Conservation (phyloP, 2,888 invertebrate genomes). For the Melinaea menophilus region DNA sequence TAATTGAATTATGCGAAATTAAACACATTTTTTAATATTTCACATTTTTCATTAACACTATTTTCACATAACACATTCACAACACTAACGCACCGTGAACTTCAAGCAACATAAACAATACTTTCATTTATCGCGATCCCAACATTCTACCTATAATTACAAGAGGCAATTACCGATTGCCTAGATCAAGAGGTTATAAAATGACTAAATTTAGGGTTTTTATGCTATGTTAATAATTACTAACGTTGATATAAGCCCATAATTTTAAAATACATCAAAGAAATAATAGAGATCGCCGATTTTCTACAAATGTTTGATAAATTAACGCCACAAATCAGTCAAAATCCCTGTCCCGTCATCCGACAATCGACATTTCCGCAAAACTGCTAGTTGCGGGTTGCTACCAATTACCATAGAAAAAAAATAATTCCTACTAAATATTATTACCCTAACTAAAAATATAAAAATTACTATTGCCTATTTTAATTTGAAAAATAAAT, state of each 20-base stretch:
- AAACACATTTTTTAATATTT: constrained; percentile 59
- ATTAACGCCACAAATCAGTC: constrained; percentile 41
- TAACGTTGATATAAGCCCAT: constrained; percentile 6
- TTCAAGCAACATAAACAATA: constrained; percentile 63
- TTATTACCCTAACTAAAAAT: constrained; percentile 23
- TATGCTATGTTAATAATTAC: constrained; percentile 12
- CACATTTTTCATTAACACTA: constrained; percentile 46
- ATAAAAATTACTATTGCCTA: background rate
- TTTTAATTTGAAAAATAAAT: too few relatives aligned
- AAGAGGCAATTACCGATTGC: constrained; percentile 48
- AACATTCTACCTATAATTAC: constrained; percentile 53
- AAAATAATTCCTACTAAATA: constrained; percentile 16
- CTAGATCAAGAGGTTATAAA: constrained; percentile 55
- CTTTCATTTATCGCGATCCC: constrained; percentile 58
- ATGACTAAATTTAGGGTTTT: constrained; percentile 18
- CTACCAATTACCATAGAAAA: constrained; percentile 9
- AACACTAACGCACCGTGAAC: constrained; percentile 45
- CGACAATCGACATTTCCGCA: constrained; percentile 62
- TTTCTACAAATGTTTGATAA: constrained; percentile 32
- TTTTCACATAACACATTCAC: constrained; percentile 37
- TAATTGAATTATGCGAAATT: constrained; percentile 61
- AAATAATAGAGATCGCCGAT: constrained; percentile 11
- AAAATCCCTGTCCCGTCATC: constrained; percentile 41
- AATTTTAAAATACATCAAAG: constrained; percentile 15
- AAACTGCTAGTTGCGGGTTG: constrained; percentile 46